Base-by-base conservation (phyloP, 2,113 vertebrate species). In the Myocastor coypus region DNA sequence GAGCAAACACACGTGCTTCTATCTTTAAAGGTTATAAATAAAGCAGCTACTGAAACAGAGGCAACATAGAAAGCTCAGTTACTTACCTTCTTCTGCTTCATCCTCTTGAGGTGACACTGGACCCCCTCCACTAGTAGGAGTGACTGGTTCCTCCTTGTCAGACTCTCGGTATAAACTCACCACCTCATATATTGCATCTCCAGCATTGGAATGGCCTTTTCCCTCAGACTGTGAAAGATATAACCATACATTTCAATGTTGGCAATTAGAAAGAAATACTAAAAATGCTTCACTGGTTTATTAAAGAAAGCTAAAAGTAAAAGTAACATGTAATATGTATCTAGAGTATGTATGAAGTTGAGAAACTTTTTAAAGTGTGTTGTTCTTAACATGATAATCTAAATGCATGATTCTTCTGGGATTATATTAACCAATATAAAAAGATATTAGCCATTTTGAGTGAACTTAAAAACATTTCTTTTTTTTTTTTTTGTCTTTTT, bases 131-230 rank as follows among this genome's bases (percentile, higher is more conserved):
- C 98, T 98, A 2, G 98, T 96, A 88, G 98, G 98, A 93, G 98
- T 99, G 86, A 97, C 32, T 42, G 98, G 91, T 42, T 98, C 98
- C 91, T 99, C 98, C 97, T 98, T 98, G 94, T 99, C 99, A 40
- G 99, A 99, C 94, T 99, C 98, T 93, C 99, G 98, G 96, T 99
- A 99, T 64, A 99, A 99, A 97, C 99, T 99, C 96, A 99, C 98
- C 96, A 99, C 99, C 97, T 99, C 99, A 94, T 99, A 99, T 95
- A 99, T 99, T 5, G 99, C 98, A 85, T 99, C 99, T 84, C 99
- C 99, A 96, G 98, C 82, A 64, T n/a, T 98, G 73, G 98, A 96
- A 77, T 98, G 98, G 95, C 96, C 97, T 98, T 98, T 99, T 46
- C 99, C 98, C 92, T 99, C 98, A 95, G 98, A 98, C 99, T 99